Evolutionary conservation across 2,888 invertebrate species (phyloP).

Genomic region (Nymphalis polychloros): DNA sequence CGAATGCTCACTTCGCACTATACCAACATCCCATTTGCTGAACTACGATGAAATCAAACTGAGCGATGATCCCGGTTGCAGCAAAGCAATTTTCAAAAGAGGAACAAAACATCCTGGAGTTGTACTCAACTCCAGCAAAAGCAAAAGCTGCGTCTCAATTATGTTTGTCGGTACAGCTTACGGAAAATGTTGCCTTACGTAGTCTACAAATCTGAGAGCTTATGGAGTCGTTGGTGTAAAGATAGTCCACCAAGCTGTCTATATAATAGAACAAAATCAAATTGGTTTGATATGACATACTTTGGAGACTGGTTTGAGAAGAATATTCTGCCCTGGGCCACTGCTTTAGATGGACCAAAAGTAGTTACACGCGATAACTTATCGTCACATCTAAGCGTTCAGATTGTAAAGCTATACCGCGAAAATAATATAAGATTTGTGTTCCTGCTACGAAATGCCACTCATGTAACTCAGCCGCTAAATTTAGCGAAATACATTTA

Average conservation of each 20-base stretch:
- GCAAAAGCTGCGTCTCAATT: constrained; percentile 38
- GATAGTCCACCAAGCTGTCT: constrained; percentile 50
- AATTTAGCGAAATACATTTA: too few relatives aligned
- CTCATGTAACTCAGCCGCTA: too few relatives aligned
- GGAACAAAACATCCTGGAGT: constrained; percentile 9
- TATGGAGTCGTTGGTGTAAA: constrained; percentile 53
- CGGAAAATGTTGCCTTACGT: constrained; percentile 33
- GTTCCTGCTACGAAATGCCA: too few relatives aligned
- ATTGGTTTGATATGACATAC: constrained; percentile 49
- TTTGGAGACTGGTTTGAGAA: constrained; percentile 51
- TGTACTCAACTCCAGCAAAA: constrained; percentile 29
- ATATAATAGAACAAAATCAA: constrained; percentile 54
- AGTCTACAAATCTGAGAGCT: constrained; percentile 44
- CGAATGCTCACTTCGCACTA: constrained; percentile 5
- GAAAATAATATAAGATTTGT: too few relatives aligned
- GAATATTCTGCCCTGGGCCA: constrained; percentile 32
- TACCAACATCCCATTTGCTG: constrained; percentile 3
- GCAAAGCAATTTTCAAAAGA: constrained; percentile 2
- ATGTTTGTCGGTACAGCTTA: constrained; percentile 38
- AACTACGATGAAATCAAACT: constrained; percentile 20
- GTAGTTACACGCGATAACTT: constrained; percentile 36
- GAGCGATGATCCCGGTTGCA: constrained; percentile 1
- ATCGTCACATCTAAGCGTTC: constrained; percentile 24
- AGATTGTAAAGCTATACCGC: constrained; percentile 13
- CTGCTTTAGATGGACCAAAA: constrained; percentile 17